Evolutionary conservation across 2,888 invertebrate genomes (phyloP), one percentile per base, ranked within the genome.

Genomic region (Drosophila neotestacea): DNA sequence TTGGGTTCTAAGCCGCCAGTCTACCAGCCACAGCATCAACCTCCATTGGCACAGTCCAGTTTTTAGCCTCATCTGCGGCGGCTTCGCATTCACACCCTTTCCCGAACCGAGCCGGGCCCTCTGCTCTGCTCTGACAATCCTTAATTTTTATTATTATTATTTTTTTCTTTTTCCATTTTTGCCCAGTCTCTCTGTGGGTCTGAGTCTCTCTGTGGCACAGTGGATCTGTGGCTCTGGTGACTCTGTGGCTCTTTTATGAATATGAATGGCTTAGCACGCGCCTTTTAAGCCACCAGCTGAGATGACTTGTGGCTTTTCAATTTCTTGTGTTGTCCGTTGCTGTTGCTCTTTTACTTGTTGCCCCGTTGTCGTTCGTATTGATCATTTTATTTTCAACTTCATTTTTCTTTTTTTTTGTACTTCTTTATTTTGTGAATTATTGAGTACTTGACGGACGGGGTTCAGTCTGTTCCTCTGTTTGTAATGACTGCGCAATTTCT

Each of bases 211-310:
- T 55, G 68, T 47, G 63, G 72, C 51, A 67, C 69, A 55, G 56
- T 69, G 48, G 58, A 38, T 51, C 60, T 47, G 50, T 62, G 38
- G 50, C 65, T 16, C 32, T 32, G 32, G 68, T 48, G 70, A 71
- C 54, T 71, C 72, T 68, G 70, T 70, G 69, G 73, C 66, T 71
- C 68, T 88, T 87, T 88, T 84, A 85, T 86, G 86, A 86, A 86
- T 84, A 87, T 88, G 86, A 86, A 88, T 86, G 87, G 86, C 87
- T 86, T 88, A 86, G 86, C 86, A 86, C 86, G 86, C 86, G 86
- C 89, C 86, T 88, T 87, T 85, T 84, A 89, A 89, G 85, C 87
- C 89, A 89, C 86, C 86, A 87, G 89, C 86, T 89, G 86, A 88
- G 89, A 87, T 89, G 89, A 87, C 89, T 87, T 89, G 88, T 82